Evolutionary conservation across 2,888 invertebrate species (phyloP).

Genomic region (Heteromurus nitidus): DNA sequence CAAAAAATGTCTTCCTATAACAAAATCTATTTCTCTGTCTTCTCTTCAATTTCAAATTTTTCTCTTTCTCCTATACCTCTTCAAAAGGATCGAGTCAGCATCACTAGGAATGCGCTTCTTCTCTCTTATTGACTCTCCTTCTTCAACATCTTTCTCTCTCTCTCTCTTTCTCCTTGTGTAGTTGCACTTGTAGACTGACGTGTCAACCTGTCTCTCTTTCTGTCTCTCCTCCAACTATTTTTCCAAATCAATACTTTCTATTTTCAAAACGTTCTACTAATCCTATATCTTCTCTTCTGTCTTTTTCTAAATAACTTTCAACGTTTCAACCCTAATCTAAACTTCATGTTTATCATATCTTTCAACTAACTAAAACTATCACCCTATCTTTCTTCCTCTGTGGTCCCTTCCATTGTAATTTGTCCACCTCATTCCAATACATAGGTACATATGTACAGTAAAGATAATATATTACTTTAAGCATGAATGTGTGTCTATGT

Average conservation of each 20-base stretch:
- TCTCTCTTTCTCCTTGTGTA: slow-evolving; percentile 49
- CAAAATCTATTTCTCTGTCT: slow-evolving; percentile 56
- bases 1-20: slow-evolving; percentile 32
- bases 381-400: neutral
- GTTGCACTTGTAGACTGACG: slow-evolving; percentile 27
- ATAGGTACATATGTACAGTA: too few species aligned
- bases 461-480: too few species aligned
- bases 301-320: slow-evolving; percentile 5
- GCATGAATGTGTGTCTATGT: too few species aligned
- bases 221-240: slow-evolving; percentile 32
- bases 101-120: slow-evolving; percentile 65
- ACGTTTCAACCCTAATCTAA: neutral
- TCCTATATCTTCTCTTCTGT: slow-evolving; percentile 17
- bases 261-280: neutral
- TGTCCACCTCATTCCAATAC: too few species aligned
- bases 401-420: too few species aligned
- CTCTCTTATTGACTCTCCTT: slow-evolving; percentile 57
- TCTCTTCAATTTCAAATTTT: slow-evolving; percentile 49
- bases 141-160: slow-evolving; percentile 38
- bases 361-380: neutral
- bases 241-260: slow-evolving; percentile 12
- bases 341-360: neutral
- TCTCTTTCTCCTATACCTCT: slow-evolving; percentile 48
- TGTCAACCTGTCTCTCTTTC: slow-evolving; percentile 39
- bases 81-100: slow-evolving; percentile 55